Evolutionary conservation across 2,113 vertebrate genomes (phyloP), one percentile per base, ranked within the genome.

Genomic region (Perca fluviatilis): DNA sequence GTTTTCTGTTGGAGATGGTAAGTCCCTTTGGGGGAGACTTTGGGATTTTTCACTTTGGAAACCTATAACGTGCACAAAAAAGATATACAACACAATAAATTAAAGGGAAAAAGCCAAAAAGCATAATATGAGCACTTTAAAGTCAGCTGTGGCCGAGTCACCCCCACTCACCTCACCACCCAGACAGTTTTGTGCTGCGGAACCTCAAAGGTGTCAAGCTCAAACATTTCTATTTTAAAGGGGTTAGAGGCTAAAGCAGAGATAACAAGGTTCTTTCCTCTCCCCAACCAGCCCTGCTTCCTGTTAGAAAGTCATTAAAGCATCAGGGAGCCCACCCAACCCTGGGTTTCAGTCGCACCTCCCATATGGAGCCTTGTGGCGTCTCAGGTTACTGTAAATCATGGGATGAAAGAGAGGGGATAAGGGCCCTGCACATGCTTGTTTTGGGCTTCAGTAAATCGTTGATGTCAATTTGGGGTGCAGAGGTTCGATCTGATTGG

Each of bases 261-360:
- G 78, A 79, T 77, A 89, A 86, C 74, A 87, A 74, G 81, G 68
- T 82, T 67, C 79, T 58, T 74, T 86, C 79, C 76, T 76, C 65
- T 75, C 57, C 61, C 60, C 73, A 56, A 80, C 57, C 73, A 85
- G 70, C 61, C 61, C 77, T 74, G 80, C 88, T 93, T 91, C 91
- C 92, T 91, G 88, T 89, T 83, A 89, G 89, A 89, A 89, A 90
- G 89, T 74, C 81, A 84, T 87, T 86, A 82, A 90, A 91, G 86
- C 77, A 27, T 89, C 76, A 84, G 79, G 79, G 84, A 83, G 83
- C 79, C 84, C 84, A 88, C 76, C 84, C 82, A 86, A 46, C 33
- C 51, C 53, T 1, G 10, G 25, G 30, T 13, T 25, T 61, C 78
- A 54, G 53, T 64, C 66, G 40, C 62, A 76, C 79, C 74, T 81